Evolutionary conservation across 2,113 vertebrate genomes (phyloP).

Genomic region (Rhinogobius similis): DNA sequence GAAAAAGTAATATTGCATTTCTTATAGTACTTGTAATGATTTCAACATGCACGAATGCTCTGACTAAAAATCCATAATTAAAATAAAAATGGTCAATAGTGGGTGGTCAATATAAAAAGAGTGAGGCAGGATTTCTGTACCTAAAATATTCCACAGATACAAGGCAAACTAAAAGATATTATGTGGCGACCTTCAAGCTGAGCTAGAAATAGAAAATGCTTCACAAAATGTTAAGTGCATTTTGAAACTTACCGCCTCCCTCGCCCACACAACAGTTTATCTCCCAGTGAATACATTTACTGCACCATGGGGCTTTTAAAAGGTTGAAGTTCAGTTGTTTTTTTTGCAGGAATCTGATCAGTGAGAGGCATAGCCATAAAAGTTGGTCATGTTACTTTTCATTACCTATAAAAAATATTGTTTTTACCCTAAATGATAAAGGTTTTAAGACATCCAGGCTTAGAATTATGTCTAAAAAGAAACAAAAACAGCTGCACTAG

Average conservation of each 20-base stretch:
- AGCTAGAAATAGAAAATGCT: background rate
- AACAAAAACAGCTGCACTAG: no score
- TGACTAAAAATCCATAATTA: no score
- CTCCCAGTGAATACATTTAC: constrained; percentile 2
- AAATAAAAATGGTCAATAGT: background rate
- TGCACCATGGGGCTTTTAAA: constrained; percentile 10
- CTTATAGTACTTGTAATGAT: background rate
- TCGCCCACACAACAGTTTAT: constrained; percentile 12
- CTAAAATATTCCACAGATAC: background rate
- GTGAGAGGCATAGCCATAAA: background rate
- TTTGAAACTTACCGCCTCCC: constrained; percentile 8
- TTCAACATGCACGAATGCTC: no score
- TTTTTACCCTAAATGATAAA: no score
- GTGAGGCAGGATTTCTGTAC: background rate
- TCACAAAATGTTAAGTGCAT: constrained; percentile 15
- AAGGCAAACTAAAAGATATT: background rate
- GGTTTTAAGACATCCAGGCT: no score
- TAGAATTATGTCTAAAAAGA: no score
- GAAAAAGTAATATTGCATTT: no score
- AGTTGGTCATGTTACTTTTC: background rate
- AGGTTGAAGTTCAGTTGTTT: background rate
- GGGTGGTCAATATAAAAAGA: background rate
- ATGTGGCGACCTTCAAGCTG: background rate
- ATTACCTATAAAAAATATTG: no score
- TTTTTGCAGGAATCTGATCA: background rate